phyloP scores from a whole-genome alignment of 2,113 vertebrate genomes.

The Tricholaema leucomelas region DNA sequence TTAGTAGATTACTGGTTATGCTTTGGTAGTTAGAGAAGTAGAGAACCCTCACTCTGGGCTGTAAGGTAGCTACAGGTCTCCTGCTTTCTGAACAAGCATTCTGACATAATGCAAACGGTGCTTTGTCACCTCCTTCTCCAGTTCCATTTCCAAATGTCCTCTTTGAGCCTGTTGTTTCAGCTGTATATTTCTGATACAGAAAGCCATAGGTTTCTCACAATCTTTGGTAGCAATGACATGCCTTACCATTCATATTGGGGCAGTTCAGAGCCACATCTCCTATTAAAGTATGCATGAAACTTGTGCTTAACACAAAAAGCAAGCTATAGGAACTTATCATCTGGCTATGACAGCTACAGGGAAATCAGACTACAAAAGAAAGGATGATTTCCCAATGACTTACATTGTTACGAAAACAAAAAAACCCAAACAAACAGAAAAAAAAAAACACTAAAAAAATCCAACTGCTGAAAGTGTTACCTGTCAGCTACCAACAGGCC shows the following conservation, averaged over 20 bases:
- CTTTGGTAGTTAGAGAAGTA: not conserved
- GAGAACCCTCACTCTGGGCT: not conserved
- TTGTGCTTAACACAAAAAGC: not conserved
- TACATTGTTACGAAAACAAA: not conserved
- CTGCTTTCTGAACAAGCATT: not conserved
- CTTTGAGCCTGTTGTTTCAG: not conserved
- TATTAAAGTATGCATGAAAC: not conserved
- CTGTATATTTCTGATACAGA: not conserved
- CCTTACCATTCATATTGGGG: not conserved
- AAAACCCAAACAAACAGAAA: no score
- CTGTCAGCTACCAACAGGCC: not conserved
- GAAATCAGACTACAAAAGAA: not conserved
- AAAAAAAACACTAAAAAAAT: no score
- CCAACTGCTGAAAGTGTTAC: not conserved
- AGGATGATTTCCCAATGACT: not conserved
- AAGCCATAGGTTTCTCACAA: not conserved
- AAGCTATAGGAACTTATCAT: not conserved
- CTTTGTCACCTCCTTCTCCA: not conserved
- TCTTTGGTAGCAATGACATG: not conserved
- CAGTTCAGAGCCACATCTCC: not conserved
- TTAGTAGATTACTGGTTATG: not conserved
- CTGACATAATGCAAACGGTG: not conserved
- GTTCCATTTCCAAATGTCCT: not conserved
- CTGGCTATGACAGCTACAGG: not conserved
- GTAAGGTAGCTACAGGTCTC: not conserved